phyloP scores from a whole-genome alignment of 2,113 vertebrate species.

The Apistogramma diplotaenia region DNA sequence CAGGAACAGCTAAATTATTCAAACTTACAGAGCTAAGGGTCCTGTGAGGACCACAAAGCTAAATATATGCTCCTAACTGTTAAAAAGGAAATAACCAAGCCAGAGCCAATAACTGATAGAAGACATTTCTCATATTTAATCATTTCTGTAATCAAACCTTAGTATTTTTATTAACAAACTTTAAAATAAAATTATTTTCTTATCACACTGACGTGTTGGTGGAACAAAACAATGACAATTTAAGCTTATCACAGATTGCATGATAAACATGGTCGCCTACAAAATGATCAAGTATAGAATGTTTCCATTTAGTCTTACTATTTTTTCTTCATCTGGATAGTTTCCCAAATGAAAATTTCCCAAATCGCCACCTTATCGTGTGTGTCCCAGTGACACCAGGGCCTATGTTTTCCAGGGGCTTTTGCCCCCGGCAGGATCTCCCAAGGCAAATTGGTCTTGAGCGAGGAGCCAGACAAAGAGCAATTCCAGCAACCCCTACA shows the following conservation, averaged over 20 bases:
- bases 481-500: no score
- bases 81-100: not conserved
- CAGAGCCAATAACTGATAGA: not conserved
- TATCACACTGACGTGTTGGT: not conserved
- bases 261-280: not conserved
- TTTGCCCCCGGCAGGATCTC: no score
- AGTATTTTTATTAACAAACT: not conserved
- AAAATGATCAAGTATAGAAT: not conserved
- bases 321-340: not conserved
- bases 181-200: no score
- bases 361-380: no score
- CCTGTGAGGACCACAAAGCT: not conserved
- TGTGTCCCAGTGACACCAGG: no score
- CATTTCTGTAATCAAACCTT: not conserved
- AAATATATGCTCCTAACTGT: not conserved
- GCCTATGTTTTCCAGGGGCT: no score
- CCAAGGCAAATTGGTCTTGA: no score
- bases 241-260: not conserved
- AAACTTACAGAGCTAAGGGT: not conserved
- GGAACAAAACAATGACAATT: not conserved
- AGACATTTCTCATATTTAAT: not conserved
- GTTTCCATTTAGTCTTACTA: not conserved
- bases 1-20: not conserved
- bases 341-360: not conserved
- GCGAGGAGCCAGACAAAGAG: no score